A percentile compares a stretch with the other conserved stretches of the same genome.
phyloP scores from a whole-genome alignment of 2,113 vertebrate genomes.

The Chascanopsetta lugubris region DNA sequence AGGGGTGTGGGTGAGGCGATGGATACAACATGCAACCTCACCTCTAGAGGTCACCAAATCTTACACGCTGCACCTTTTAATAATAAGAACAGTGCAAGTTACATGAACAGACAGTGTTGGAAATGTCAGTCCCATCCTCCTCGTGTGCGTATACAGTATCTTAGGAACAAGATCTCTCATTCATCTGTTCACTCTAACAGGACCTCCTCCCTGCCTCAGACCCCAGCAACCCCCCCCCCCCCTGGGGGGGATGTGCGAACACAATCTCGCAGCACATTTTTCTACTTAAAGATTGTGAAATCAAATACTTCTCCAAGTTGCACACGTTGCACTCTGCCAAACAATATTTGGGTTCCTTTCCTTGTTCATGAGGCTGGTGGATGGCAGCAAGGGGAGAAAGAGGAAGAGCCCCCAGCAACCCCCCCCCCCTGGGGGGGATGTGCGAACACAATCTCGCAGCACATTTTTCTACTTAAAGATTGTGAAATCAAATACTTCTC shows the following conservation, averaged over 20 bases:
- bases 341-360: conserved; percentile 51
- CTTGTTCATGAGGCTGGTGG: neutral
- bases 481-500: conserved; percentile 70
- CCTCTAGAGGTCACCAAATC: no score
- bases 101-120: neutral
- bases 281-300: conserved; percentile 71
- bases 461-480: conserved; percentile 69
- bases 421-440: conserved; percentile 35
- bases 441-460: conserved; percentile 53
- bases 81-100: neutral
- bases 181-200: conserved; percentile 3
- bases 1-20: no score
- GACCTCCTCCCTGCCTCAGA: conserved; percentile 41
- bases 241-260: conserved; percentile 53
- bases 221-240: conserved; percentile 22
- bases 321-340: conserved; percentile 56
- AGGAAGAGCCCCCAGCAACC: conserved; percentile 48
- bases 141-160: neutral
- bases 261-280: conserved; percentile 60
- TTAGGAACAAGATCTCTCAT: conserved; percentile 1
- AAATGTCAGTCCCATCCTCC: conserved; percentile 11
- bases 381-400: conserved; percentile 18
- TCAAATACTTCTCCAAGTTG: conserved; percentile 63
- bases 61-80: no score
- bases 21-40: no score